These are phyloP conservation scores for Psittacus erithacus DNA, from an alignment of 2,113 vertebrate species.

Conservation along the genomic window DNA sequence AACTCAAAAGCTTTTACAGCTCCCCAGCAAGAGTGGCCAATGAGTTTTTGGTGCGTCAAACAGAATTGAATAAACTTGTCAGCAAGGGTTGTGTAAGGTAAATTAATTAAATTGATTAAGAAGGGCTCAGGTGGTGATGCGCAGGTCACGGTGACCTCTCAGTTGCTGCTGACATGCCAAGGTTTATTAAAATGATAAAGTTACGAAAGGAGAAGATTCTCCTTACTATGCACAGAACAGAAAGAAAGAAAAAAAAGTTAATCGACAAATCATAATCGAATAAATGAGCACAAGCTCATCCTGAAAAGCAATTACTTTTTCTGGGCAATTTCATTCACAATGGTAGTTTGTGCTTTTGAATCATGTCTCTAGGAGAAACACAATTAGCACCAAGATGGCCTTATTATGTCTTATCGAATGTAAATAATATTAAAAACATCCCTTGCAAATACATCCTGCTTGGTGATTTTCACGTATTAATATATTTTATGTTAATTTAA, in stretches of 20 bases:
- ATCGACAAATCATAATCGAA: slow-evolving; percentile 51
- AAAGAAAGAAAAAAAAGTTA: neutral
- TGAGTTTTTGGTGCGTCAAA: neutral
- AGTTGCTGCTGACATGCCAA: slow-evolving; percentile 1
- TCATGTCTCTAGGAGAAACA: neutral
- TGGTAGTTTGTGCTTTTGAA: neutral
- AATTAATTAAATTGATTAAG: slow-evolving; percentile 29
- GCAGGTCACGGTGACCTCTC: neutral
- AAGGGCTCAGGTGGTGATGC: slow-evolving; percentile 51
- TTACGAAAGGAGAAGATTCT: neutral
- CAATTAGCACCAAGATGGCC: slow-evolving; percentile 22
- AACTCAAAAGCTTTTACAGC: neutral
- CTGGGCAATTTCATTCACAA: slow-evolving; percentile 25
- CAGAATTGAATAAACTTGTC: neutral
- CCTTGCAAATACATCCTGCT: neutral
- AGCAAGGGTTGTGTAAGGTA: neutral
- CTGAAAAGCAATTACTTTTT: slow-evolving; percentile 51
- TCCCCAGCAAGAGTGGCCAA: neutral
- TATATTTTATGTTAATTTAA: slow-evolving; percentile 17
- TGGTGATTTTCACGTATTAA: neutral
- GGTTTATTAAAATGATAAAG: slow-evolving; percentile 62
- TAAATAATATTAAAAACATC: neutral
- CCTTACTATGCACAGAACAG: slow-evolving; percentile 5
- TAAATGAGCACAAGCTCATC: slow-evolving; percentile 35
- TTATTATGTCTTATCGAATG: slow-evolving; percentile 6